These are phyloP conservation scores for Callyntrura guangdongensis DNA, from an alignment of 2,888 invertebrate genomes.

Conservation along the genomic window DNA sequence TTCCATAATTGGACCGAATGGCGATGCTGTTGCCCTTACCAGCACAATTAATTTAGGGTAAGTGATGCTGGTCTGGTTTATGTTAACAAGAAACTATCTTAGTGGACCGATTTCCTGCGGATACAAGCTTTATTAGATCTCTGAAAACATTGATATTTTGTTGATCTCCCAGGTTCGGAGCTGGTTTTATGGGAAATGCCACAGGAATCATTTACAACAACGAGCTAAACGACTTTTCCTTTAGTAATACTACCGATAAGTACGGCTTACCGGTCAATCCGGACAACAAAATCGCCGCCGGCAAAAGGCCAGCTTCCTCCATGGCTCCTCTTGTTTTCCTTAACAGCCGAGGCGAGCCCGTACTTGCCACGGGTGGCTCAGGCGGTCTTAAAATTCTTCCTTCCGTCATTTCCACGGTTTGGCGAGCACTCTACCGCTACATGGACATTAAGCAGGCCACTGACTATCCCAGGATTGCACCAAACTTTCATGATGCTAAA, in stretches of 20 bases:
- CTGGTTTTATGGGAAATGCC: conserved; percentile 83
- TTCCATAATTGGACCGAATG: conserved; percentile 87
- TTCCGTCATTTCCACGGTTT: conserved; percentile 85
- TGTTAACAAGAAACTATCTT: no score
- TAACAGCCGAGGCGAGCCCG: conserved; percentile 86
- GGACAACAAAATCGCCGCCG: conserved; percentile 87
- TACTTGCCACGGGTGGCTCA: conserved; percentile 87
- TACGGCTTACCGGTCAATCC: conserved; percentile 86
- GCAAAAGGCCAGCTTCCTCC: conserved; percentile 88
- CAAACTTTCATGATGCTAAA: conserved; percentile 75
- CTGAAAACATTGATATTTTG: neutral
- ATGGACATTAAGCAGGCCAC: conserved; percentile 84
- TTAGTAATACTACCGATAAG: conserved; percentile 85
- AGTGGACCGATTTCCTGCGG: no score
- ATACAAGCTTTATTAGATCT: no score
- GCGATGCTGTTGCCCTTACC: conserved; percentile 88
- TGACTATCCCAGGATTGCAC: conserved; percentile 82
- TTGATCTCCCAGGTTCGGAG: conserved; percentile 81
- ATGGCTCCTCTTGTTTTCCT: conserved; percentile 88
- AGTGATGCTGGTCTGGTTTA: neutral
- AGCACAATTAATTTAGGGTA: conserved; percentile 87
- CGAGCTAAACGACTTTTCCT: conserved; percentile 88
- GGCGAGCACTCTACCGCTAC: conserved; percentile 84
- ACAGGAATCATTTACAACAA: conserved; percentile 88
- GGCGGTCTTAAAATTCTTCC: conserved; percentile 88